phyloP scores from a whole-genome alignment of 2,888 invertebrate genomes.

The Parnassius mnemosyne region DNA sequence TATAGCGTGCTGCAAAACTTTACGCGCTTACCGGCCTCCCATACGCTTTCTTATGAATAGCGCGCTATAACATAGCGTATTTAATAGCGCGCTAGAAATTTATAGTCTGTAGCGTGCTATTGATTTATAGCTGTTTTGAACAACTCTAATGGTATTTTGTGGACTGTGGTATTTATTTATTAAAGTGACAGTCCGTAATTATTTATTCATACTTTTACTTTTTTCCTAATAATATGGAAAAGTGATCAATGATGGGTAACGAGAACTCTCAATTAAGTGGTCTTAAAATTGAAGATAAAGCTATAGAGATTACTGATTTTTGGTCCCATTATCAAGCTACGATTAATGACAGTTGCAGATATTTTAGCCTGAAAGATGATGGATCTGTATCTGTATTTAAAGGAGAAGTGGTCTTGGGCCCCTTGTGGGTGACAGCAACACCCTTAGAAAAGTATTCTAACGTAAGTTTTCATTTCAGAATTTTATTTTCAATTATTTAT shows the following conservation, averaged over 20 bases:
- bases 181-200: too few species aligned
- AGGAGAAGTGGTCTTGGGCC: conserved; percentile 84
- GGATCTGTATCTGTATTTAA: conserved; percentile 87
- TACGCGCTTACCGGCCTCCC: too few species aligned
- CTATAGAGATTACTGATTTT: conserved; percentile 88
- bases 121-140: too few species aligned
- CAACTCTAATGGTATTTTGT: too few species aligned
- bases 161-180: too few species aligned
- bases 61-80: too few species aligned
- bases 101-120: too few species aligned
- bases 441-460: conserved; percentile 89
- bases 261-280: conserved; percentile 86
- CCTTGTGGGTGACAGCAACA: conserved; percentile 83
- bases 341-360: conserved; percentile 78
- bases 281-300: conserved; percentile 87
- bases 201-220: too few species aligned
- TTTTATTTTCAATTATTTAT: conserved; percentile 1
- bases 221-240: too few species aligned
- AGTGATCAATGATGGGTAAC: conserved; percentile 84
- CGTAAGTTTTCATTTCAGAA: conserved; percentile 68
- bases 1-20: too few species aligned
- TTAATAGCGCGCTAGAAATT: too few species aligned
- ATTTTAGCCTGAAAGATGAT: conserved; percentile 76
- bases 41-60: too few species aligned
- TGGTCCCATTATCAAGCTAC: conserved; percentile 86